phyloP scores from a whole-genome alignment of 2,888 invertebrate species.

The Elmis aenea region DNA sequence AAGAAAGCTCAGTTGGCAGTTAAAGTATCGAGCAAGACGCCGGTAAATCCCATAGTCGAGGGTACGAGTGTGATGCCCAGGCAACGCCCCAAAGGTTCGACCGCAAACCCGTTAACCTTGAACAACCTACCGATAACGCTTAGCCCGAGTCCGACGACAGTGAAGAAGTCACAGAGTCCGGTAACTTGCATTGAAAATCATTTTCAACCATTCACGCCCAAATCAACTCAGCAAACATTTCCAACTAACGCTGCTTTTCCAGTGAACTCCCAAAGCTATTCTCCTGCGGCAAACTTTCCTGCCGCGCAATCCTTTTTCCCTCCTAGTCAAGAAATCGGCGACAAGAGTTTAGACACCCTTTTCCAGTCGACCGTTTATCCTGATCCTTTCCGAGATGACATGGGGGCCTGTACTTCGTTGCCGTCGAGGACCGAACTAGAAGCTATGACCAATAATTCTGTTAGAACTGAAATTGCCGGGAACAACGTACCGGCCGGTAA shows the following conservation, averaged over 20 bases:
- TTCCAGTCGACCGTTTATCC: slow-evolving; percentile 65
- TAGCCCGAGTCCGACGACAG: slow-evolving; percentile 52
- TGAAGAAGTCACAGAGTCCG: slow-evolving; percentile 44
- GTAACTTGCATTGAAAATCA: slow-evolving; percentile 26
- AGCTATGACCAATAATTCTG: slow-evolving; percentile 47
- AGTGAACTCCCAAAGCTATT: slow-evolving; percentile 27
- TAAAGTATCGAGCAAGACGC: slow-evolving; percentile 35
- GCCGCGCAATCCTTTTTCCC: slow-evolving; percentile 20
- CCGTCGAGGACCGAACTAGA: slow-evolving; percentile 52
- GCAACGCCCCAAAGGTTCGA: slow-evolving; percentile 70
- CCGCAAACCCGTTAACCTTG: slow-evolving; percentile 43
- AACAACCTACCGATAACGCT: slow-evolving; percentile 50
- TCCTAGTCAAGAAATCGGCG: slow-evolving; percentile 24
- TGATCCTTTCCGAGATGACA: slow-evolving; percentile 64
- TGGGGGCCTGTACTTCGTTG: too few species aligned
- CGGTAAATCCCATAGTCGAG: slow-evolving; percentile 51
- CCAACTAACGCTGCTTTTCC: slow-evolving; percentile 30
- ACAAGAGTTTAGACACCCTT: slow-evolving; percentile 54
- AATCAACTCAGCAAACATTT: slow-evolving; percentile 24
- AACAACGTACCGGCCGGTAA: slow-evolving; percentile 21
- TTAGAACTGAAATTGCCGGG: slow-evolving; percentile 11
- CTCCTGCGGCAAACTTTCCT: slow-evolving; percentile 26
- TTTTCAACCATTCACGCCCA: slow-evolving; percentile 21
- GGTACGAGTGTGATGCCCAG: slow-evolving; percentile 79
- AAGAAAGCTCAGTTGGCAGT: slow-evolving; percentile 52